Base-by-base conservation (phyloP, 2,888 invertebrate species). In the Ochlodes sylvanus region DNA sequence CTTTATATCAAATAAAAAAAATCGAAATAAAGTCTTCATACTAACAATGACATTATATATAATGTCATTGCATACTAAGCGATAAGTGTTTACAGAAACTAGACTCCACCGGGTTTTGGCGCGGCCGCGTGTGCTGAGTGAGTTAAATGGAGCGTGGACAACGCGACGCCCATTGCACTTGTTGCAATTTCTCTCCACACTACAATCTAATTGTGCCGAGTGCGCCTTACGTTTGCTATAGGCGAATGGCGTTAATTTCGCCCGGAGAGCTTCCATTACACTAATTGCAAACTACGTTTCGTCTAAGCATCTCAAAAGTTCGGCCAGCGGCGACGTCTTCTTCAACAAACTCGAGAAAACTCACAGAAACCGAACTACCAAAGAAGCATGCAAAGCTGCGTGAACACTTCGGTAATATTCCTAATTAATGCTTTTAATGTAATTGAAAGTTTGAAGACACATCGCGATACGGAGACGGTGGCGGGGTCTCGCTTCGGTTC, bases 361-460 rank as follows among this genome's bases (percentile, higher is more conserved):
- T 86, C 79, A 76, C 82, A 79, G 85, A 83, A 87, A 83, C 83
- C 85, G 9, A 81, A 85, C 86, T 86, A 84, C 84, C 84, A 88
- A 88, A 88, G 90, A 86, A 66, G 87, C 87, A 86, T 82, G 81
- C 82, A 89, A 86, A 83, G 85, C 84, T 86, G 86, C 84, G 86
- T 87, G 83, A 86, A 87, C 83, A 86, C 85, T 89, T 87, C 77
- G 83, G 85, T 90, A 89, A 92, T 92, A 90, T 89, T 87, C 87
- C 87, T 92, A 91, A 93, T 92, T 92, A 90, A 90, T 50, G 89
- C 90, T 91, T 89, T 92, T 91, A 92, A 92, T 88, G 88, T 91
- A 93, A 93, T 92, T 92, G 88, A 89, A 90, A 87, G 84, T 88
- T 85, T 85, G 82, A 86, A 87, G 89, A 90, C 87, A 87, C 84